A percentile compares a stretch with the other conserved stretches of the same genome.
These are phyloP conservation scores for Tupiocoris notatus DNA, from an alignment of 2,888 invertebrate genomes.

Conservation along the genomic window DNA sequence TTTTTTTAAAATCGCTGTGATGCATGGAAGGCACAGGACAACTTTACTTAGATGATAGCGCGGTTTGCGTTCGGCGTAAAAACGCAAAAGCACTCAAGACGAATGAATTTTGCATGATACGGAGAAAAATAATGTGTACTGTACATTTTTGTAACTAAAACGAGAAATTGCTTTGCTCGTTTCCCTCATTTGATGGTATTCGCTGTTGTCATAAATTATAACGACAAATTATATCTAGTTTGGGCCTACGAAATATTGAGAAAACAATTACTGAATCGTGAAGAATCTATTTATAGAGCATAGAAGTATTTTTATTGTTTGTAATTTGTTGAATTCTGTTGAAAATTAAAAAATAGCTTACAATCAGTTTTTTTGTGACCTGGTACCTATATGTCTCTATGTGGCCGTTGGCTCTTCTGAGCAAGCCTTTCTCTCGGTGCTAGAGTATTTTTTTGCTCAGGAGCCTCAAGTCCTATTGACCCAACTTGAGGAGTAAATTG, in stretches of 20 bases:
- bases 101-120: neutral
- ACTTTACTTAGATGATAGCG: neutral
- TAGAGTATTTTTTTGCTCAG: too few species aligned
- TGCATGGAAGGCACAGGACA: neutral
- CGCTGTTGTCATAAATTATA: neutral
- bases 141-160: neutral
- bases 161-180: neutral
- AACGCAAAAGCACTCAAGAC: neutral
- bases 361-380: too few species aligned
- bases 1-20: too few species aligned
- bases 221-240: conserved; percentile 18
- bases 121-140: neutral
- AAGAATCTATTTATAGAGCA: conserved; percentile 39
- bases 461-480: too few species aligned
- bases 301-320: conserved; percentile 42
- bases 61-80: too few species aligned
- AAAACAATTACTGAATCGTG: conserved; percentile 12
- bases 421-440: too few species aligned
- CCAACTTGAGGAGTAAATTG: too few species aligned
- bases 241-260: conserved; percentile 33
- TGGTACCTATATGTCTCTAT: too few species aligned
- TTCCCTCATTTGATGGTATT: neutral
- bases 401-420: too few species aligned
- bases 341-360: conserved; percentile 25
- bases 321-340: conserved; percentile 42